Evolutionary conservation across 2,113 vertebrate genomes (phyloP).

Genomic region (Numenius arquata): DNA sequence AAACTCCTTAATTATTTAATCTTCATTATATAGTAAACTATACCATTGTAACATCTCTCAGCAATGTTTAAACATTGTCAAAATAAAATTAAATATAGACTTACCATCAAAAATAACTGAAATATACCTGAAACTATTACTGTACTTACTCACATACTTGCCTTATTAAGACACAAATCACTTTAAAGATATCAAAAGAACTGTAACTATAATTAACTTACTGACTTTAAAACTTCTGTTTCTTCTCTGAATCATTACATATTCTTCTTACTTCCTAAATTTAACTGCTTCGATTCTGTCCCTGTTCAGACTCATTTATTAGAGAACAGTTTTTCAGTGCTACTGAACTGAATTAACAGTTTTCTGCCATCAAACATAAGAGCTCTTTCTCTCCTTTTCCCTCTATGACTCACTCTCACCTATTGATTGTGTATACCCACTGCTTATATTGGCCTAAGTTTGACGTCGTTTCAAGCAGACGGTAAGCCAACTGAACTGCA

Average conservation of each 20-base stretch:
- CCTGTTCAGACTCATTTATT: neutral
- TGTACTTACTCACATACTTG: neutral
- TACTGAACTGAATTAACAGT: neutral
- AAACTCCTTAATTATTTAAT: neutral
- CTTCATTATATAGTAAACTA: neutral
- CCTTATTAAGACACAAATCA: neutral
- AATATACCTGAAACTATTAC: neutral
- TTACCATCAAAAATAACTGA: neutral
- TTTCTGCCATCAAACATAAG: neutral
- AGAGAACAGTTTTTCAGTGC: neutral
- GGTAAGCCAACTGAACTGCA: neutral
- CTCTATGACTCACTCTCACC: neutral
- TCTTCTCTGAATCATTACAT: neutral
- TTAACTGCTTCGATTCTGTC: neutral
- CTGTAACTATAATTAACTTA: neutral
- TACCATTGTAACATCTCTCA: neutral
- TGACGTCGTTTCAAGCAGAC: neutral
- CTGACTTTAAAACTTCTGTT: neutral
- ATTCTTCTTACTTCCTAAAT: neutral
- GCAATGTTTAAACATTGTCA: neutral
- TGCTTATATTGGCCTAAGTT: neutral
- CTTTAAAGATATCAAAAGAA: neutral
- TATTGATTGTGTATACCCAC: neutral
- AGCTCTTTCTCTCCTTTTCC: neutral
- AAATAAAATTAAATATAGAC: neutral